Conservation (phyloP, 1,140 invertebrate genomes). For the Nebria ingens region DNA sequence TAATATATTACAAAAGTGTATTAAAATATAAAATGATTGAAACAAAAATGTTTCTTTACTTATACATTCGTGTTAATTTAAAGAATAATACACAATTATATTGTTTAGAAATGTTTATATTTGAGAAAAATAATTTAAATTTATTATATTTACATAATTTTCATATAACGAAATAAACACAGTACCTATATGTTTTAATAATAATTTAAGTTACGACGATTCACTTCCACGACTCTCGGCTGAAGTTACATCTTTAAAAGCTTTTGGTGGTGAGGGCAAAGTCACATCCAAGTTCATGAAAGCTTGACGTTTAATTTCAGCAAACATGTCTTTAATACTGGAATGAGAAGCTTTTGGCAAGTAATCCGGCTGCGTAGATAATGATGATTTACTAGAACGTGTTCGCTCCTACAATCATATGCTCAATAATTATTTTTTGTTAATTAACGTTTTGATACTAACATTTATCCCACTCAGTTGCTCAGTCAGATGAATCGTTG, state of each 20-base stretch:
- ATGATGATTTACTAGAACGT: neutral
- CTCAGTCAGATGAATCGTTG: no score
- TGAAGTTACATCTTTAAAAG: neutral
- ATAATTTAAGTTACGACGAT: neutral
- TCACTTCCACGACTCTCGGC: neutral
- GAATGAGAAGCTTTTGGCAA: neutral
- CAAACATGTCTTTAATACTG: neutral
- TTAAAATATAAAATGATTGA: no score
- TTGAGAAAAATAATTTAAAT: neutral
- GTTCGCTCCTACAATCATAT: no score
- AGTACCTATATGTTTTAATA: neutral
- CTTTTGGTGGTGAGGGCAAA: neutral
- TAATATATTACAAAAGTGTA: no score
- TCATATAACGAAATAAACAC: neutral
- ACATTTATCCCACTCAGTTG: no score
- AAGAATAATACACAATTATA: no score
- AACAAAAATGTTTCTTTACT: no score
- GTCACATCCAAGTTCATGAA: neutral
- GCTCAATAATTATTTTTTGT: no score
- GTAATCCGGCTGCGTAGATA: neutral
- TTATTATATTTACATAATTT: neutral
- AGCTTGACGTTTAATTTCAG: conserved; percentile 1
- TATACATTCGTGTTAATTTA: no score
- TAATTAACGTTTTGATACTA: no score
- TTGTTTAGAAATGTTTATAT: no score